A percentile compares a stretch with the other conserved stretches of the same genome.
These are phyloP conservation scores for Laticauda colubrina DNA, from an alignment of 2,113 vertebrate genomes.

Conservation along the genomic window DNA sequence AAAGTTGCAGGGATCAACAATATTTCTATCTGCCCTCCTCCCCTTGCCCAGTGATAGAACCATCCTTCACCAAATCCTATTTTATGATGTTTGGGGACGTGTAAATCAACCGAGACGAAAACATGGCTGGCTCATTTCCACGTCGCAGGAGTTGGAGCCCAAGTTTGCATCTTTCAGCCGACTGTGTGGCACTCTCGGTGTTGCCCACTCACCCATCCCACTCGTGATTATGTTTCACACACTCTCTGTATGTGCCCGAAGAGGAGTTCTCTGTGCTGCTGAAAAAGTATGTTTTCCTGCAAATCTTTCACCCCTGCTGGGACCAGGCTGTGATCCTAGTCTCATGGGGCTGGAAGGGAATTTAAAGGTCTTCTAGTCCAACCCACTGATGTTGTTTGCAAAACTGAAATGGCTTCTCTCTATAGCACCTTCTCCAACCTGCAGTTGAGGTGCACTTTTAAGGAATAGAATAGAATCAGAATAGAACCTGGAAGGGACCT, in stretches of 20 bases:
- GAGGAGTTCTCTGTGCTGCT: neutral
- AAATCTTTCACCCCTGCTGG: neutral
- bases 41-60: neutral
- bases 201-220: neutral
- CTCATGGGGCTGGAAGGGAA: neutral
- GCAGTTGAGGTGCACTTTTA: neutral
- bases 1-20: neutral
- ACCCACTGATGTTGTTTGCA: too few species aligned
- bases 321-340: neutral
- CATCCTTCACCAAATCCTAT: neutral
- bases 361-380: neutral
- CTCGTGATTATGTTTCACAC: neutral
- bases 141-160: fast-evolving
- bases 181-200: neutral
- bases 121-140: neutral
- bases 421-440: neutral
- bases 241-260: neutral
- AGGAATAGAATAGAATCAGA: neutral
- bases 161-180: neutral
- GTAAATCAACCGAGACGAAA: neutral
- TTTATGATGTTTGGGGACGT: neutral
- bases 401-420: neutral
- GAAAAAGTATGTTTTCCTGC: neutral
- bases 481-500: too few species aligned
- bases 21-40: neutral